Evolutionary conservation across 2,113 vertebrate species (phyloP).

Genomic region (Pterophyllum scalare): DNA sequence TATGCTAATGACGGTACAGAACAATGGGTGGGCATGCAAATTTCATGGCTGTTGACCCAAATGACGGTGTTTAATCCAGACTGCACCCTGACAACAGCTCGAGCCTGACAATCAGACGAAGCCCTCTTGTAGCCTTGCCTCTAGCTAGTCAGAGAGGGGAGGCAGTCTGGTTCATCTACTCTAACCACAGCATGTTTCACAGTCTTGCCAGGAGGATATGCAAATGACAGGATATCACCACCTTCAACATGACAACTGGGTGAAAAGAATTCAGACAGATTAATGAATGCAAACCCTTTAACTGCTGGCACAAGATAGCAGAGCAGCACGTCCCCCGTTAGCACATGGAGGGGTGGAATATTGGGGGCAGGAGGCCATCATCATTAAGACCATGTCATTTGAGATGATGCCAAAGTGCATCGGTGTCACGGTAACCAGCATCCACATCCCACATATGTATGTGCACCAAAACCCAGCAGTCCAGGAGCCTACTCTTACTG

Average conservation of each 20-base stretch:
- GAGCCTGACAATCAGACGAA: conserved; percentile 46
- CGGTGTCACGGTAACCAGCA: conserved; percentile 14
- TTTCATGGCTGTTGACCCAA: conserved; percentile 73
- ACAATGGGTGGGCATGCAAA: conserved; percentile 62
- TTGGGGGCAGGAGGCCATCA: conserved; percentile 33
- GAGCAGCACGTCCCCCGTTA: neutral
- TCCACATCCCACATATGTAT: neutral
- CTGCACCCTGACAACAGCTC: conserved; percentile 64
- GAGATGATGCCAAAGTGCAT: conserved; percentile 46
- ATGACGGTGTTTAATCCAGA: conserved; percentile 67
- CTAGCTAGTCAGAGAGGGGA: neutral
- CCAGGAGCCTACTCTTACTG: neutral
- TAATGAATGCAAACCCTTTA: conserved; percentile 12
- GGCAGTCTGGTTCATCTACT: conserved; percentile 21
- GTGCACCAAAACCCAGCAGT: conserved; percentile 24
- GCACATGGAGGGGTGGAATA: conserved; percentile 24
- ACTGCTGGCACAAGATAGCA: neutral
- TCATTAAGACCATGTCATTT: conserved; percentile 38
- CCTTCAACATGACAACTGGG: neutral
- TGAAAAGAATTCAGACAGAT: neutral
- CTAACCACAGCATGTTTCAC: neutral
- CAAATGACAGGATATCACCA: neutral
- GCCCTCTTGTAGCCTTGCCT: conserved; percentile 15
- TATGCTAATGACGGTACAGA: conserved; percentile 47
- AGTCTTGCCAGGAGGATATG: neutral